Evolutionary conservation across 2,113 vertebrate genomes (phyloP).

Genomic region (Oceanites oceanicus): DNA sequence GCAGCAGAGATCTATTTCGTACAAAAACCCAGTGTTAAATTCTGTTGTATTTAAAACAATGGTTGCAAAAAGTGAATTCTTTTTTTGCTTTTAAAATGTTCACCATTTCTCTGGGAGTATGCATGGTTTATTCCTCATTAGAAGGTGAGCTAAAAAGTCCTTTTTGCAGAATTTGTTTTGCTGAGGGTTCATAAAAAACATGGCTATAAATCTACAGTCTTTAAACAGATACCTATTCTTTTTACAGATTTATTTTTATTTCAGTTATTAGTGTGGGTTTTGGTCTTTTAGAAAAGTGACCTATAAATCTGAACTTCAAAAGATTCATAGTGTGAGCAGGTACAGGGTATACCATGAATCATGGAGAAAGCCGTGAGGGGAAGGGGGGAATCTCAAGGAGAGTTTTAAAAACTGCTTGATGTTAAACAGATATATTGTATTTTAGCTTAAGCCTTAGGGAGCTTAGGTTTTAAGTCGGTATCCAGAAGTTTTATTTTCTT

Average conservation of each 20-base stretch:
- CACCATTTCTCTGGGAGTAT: not conserved
- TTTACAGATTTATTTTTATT: slow-evolving; percentile 8
- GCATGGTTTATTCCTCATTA: not conserved
- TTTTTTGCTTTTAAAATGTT: not conserved
- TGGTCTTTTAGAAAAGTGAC: not conserved
- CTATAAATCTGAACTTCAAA: slow-evolving; percentile 13
- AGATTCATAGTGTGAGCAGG: not conserved
- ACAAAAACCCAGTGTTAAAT: not conserved
- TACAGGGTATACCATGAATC: slow-evolving; percentile 31
- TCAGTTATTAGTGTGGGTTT: not conserved
- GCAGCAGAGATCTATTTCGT: not conserved
- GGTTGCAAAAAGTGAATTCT: not conserved
- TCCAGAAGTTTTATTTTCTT: slow-evolving; percentile 54
- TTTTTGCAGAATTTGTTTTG: not conserved
- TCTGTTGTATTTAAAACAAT: not conserved
- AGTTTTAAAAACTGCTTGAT: slow-evolving; percentile 63
- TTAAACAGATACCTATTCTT: not conserved
- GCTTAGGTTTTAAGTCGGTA: slow-evolving; percentile 38
- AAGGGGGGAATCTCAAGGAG: slow-evolving; percentile 51
- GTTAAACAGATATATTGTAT: slow-evolving; percentile 43
- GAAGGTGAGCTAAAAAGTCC: not conserved
- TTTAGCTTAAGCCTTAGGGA: slow-evolving; percentile 51
- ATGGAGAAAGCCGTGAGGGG: slow-evolving; percentile 4
- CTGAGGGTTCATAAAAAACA: not conserved
- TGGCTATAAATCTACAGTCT: not conserved